phyloP scores from a whole-genome alignment of 2,113 vertebrate species.

The Rhynchomys soricoides region DNA sequence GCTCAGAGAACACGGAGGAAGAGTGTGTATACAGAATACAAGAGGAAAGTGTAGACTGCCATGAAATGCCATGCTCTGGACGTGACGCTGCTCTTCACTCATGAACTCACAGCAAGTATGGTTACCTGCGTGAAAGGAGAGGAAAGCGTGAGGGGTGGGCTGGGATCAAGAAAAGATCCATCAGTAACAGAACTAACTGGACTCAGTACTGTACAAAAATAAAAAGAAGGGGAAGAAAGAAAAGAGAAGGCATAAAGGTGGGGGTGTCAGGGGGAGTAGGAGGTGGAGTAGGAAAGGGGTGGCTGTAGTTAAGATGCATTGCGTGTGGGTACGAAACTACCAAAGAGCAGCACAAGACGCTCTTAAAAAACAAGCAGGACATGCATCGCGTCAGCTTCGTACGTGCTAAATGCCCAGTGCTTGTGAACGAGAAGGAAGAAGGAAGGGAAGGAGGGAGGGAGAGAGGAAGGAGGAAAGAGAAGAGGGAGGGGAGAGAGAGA shows the following conservation, averaged over 20 bases:
- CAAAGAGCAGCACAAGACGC: too few species aligned
- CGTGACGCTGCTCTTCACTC: background rate
- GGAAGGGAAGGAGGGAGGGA: too few species aligned
- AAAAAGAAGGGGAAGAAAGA: background rate
- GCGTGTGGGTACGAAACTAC: background rate
- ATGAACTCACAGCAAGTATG: background rate
- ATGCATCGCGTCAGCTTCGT: background rate
- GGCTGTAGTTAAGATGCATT: background rate
- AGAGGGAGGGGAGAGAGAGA: accelerated
- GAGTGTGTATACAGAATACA: background rate
- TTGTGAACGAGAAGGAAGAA: background rate
- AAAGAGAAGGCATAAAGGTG: background rate
- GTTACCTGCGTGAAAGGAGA: background rate
- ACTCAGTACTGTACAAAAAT: background rate
- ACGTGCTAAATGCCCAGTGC: background rate
- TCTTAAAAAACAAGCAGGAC: background rate
- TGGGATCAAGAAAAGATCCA: background rate
- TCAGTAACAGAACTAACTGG: background rate
- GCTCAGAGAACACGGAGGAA: background rate
- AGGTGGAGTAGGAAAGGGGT: too few species aligned
- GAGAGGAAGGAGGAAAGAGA: background rate
- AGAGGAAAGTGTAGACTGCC: background rate
- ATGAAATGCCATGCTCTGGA: too few species aligned
- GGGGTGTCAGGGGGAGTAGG: background rate
- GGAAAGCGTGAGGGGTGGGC: too few species aligned